A percentile compares a stretch with the other conserved stretches of the same genome.
phyloP scores from a whole-genome alignment of 2,113 vertebrate genomes.

The Eudyptes chrysolophus region DNA sequence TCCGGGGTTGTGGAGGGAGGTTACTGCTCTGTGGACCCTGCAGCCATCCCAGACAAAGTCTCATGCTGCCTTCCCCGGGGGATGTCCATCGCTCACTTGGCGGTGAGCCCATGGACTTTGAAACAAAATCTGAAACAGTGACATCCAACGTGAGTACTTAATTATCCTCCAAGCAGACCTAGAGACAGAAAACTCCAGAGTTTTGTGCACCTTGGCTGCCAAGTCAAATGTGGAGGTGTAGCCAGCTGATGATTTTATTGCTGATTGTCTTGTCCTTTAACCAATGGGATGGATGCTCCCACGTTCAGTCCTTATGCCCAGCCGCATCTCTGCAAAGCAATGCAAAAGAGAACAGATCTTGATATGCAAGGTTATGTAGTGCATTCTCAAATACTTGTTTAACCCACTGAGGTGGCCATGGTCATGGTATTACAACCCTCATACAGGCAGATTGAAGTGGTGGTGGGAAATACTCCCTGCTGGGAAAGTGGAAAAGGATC shows the following conservation, averaged over 20 bases:
- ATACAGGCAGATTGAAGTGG: neutral
- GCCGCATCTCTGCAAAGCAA: fast-evolving
- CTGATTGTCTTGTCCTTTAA: neutral
- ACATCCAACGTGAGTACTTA: fast-evolving
- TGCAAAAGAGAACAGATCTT: neutral
- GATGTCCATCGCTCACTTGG: fast-evolving
- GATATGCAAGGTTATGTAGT: neutral
- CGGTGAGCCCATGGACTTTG: neutral
- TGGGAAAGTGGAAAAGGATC: neutral
- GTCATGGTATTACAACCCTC: neutral
- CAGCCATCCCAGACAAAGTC: neutral
- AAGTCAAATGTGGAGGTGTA: neutral
- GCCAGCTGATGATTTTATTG: neutral
- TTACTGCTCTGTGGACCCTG: neutral
- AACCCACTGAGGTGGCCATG: fast-evolving
- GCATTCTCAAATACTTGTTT: neutral
- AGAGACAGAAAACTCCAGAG: neutral
- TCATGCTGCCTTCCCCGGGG: fast-evolving
- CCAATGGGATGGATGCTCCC: neutral
- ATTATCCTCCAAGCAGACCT: neutral
- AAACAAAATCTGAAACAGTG: neutral
- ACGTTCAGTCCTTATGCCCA: fast-evolving
- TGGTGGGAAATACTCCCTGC: neutral
- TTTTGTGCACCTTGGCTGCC: neutral
- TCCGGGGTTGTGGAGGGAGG: neutral